These are phyloP conservation scores for Ricordea florida DNA, from an alignment of 92 coral and sea anemone species.

Conservation along the genomic window DNA sequence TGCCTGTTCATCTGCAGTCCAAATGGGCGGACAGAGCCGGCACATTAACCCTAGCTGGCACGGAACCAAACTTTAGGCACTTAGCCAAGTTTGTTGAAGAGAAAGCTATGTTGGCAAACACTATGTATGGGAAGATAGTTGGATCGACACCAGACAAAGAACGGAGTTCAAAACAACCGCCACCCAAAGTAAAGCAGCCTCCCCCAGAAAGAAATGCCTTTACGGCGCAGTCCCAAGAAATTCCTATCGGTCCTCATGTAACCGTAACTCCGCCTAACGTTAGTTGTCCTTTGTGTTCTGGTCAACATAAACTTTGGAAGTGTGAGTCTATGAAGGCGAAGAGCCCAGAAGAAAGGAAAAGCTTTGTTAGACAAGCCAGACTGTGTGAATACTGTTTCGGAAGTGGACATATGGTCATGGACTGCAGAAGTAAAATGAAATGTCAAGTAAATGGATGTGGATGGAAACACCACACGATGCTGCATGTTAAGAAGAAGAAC, in stretches of 20 bases:
- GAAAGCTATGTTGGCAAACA: slow-evolving; percentile 34
- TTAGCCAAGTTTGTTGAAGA: slow-evolving; percentile 39
- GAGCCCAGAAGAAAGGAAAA: slow-evolving; percentile 17
- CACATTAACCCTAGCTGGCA: slow-evolving; percentile 2
- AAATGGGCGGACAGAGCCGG: slow-evolving; percentile 42
- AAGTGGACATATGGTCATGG: slow-evolving; percentile 16
- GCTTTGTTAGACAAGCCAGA: slow-evolving; percentile 20
- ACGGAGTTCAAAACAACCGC: not conserved
- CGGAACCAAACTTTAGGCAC: slow-evolving; percentile 15
- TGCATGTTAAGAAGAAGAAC: too few species aligned
- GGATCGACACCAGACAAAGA: slow-evolving; percentile 22
- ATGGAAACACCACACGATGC: slow-evolving; percentile 31
- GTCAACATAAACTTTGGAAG: slow-evolving; percentile 10
- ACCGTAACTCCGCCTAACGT: not conserved
- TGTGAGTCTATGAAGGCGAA: slow-evolving; percentile 20
- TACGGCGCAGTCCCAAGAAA: not conserved
- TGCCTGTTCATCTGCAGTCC: slow-evolving; percentile 18
- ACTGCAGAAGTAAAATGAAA: not conserved
- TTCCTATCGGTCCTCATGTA: not conserved
- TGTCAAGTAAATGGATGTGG: slow-evolving; percentile 46
- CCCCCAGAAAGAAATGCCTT: not conserved
- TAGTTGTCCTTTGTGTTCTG: slow-evolving; percentile 15
- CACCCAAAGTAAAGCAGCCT: not conserved
- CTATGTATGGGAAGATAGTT: slow-evolving; percentile 27
- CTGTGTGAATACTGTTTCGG: slow-evolving; percentile 45